Percentiles rank a stretch among this genome's conserved stretches.
These are phyloP conservation scores for Lasiurus cinereus DNA, from an alignment of 2,113 vertebrate species.

Conservation along the genomic window DNA sequence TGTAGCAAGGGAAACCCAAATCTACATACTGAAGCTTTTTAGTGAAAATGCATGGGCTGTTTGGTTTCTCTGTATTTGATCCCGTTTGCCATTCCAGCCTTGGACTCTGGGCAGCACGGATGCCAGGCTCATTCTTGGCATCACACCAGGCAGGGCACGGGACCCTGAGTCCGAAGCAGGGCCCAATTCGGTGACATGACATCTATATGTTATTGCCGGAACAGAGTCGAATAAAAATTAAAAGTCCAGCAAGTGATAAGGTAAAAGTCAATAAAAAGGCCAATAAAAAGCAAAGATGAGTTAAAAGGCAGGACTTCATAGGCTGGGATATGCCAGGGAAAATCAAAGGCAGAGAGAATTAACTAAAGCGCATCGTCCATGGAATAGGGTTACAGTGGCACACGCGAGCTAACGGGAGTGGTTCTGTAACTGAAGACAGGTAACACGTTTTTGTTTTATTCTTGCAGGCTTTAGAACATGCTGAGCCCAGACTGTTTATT, in stretches of 20 bases:
- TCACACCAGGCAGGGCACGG: not conserved
- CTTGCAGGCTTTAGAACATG: not conserved
- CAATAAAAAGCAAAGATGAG: constrained; percentile 69
- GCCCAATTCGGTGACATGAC: not conserved
- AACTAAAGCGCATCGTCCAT: constrained; percentile 32
- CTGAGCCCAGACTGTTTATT: not conserved
- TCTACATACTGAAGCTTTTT: not conserved
- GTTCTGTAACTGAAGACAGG: not conserved
- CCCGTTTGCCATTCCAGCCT: not conserved
- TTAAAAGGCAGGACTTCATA: not conserved
- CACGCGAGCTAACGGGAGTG: fast-evolving
- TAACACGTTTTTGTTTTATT: not conserved
- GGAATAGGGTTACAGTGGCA: not conserved
- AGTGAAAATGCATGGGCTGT: not conserved
- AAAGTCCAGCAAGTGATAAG: constrained; percentile 70
- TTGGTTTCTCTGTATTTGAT: not conserved
- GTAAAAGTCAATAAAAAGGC: constrained; percentile 69
- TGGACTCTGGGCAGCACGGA: fast-evolving
- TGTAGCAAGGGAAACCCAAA: not conserved
- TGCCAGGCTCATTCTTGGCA: fast-evolving
- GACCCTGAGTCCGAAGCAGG: not conserved
- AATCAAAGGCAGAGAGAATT: constrained; percentile 29
- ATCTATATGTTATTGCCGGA: constrained; percentile 24
- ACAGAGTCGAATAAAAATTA: constrained; percentile 66
- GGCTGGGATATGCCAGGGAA: constrained; percentile 29